These are phyloP conservation scores for Diarsia rubi DNA, from an alignment of 2,888 invertebrate species.

Conservation along the genomic window DNA sequence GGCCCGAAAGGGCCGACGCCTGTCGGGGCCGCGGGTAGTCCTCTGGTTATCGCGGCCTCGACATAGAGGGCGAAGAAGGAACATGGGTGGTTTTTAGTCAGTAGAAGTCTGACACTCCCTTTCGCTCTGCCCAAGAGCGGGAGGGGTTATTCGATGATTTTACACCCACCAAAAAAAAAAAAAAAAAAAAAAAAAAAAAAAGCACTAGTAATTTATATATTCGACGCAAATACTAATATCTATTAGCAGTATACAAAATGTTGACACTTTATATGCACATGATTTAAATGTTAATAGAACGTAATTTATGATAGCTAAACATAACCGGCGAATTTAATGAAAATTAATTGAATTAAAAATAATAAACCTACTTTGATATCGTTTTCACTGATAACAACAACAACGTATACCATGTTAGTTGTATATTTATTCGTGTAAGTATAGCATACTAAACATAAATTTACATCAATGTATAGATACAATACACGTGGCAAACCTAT, in stretches of 20 bases:
- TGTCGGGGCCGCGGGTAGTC: too few relatives aligned
- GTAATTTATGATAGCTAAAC: background rate
- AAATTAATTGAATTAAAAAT: constrained; percentile 17
- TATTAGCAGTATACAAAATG: background rate
- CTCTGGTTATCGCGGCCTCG: too few relatives aligned
- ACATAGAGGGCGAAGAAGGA: too few relatives aligned
- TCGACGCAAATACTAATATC: background rate
- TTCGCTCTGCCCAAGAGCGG: too few relatives aligned
- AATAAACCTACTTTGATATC: constrained; percentile 13
- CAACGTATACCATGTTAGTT: background rate
- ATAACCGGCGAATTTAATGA: constrained; percentile 17
- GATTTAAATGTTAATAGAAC: constrained; percentile 8
- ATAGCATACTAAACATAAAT: background rate
- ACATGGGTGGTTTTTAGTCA: too few relatives aligned
- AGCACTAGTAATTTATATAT: too few relatives aligned
- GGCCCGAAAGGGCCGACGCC: too few relatives aligned
- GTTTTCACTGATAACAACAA: constrained; percentile 28
- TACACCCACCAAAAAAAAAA: too few relatives aligned
- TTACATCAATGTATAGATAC: background rate
- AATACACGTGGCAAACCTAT: constrained; percentile 38
- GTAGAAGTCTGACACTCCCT: too few relatives aligned
- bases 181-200: too few relatives aligned
- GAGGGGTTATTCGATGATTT: too few relatives aligned
- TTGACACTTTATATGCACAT: constrained; percentile 8
- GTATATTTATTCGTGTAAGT: background rate